phyloP scores from a whole-genome alignment of 1,140 invertebrate genomes.

The Pissodes strobi region DNA sequence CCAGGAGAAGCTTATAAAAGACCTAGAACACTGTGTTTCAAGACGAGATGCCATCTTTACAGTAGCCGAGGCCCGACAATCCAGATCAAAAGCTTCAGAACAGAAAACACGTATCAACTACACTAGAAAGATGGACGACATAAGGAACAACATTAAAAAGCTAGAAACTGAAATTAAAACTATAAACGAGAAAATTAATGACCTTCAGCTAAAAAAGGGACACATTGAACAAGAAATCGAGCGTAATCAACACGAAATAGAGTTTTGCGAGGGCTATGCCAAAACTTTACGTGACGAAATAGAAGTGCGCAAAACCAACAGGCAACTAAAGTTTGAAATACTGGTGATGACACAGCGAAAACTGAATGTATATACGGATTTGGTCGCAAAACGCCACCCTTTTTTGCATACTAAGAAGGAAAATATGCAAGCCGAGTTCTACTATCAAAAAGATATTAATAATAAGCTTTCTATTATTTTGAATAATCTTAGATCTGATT shows the following conservation, averaged over 20 bases:
- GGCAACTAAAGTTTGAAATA: slow-evolving; percentile 63
- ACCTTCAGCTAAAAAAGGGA: slow-evolving; percentile 41
- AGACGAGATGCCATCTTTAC: slow-evolving; percentile 70
- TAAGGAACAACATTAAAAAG: slow-evolving; percentile 62
- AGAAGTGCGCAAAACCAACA: slow-evolving; percentile 58
- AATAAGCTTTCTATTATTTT: slow-evolving; percentile 59
- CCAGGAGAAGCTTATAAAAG: slow-evolving; percentile 74
- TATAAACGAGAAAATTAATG: slow-evolving; percentile 49
- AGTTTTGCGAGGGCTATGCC: slow-evolving; percentile 21
- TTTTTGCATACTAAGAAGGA: slow-evolving; percentile 58
- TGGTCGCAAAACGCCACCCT: slow-evolving; percentile 57
- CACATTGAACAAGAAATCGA: slow-evolving; percentile 31
- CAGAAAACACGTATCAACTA: slow-evolving; percentile 52
- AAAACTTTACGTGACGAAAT: slow-evolving; percentile 47
- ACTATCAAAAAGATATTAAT: slow-evolving; percentile 60
- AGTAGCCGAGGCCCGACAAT: slow-evolving; percentile 62
- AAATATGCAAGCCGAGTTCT: slow-evolving; percentile 56
- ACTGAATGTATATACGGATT: slow-evolving; percentile 60
- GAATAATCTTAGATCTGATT: slow-evolving; percentile 61
- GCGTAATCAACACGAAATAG: slow-evolving; percentile 38
- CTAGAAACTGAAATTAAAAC: slow-evolving; percentile 55
- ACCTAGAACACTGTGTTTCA: slow-evolving; percentile 75
- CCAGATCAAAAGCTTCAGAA: slow-evolving; percentile 48
- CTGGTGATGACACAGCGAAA: slow-evolving; percentile 66
- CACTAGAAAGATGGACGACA: slow-evolving; percentile 60